Evolutionary conservation across 2,888 invertebrate species (phyloP).

Genomic region (Noctua pronuba): DNA sequence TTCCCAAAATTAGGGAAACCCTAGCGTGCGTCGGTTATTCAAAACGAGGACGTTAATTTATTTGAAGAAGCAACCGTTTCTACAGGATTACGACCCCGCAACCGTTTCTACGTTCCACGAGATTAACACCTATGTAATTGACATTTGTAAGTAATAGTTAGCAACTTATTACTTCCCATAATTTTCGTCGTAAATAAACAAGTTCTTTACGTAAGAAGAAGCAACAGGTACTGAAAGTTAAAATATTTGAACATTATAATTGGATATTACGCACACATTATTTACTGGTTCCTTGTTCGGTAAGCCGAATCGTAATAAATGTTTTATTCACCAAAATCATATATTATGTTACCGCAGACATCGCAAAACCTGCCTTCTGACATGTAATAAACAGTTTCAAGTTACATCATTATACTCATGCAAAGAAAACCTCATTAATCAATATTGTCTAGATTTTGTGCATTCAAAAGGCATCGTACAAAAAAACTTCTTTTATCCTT

Average conservation of each 20-base stretch:
- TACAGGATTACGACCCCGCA: background rate
- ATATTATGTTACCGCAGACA: conserved; percentile 28
- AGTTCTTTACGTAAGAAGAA: conserved; percentile 2
- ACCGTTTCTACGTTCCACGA: background rate
- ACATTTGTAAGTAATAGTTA: background rate
- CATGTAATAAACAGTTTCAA: conserved; percentile 20
- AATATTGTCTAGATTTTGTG: background rate
- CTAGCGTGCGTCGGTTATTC: background rate
- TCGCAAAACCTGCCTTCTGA: conserved; percentile 8
- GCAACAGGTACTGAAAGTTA: conserved; percentile 5
- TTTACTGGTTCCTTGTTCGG: conserved; percentile 36
- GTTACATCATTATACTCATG: background rate
- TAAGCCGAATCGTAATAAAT: conserved; percentile 34
- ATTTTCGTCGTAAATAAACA: conserved; percentile 11
- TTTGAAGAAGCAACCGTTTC: background rate
- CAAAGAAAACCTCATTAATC: background rate
- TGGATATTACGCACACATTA: conserved; percentile 42
- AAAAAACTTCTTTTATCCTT: background rate
- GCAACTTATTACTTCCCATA: background rate
- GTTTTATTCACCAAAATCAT: conserved; percentile 38
- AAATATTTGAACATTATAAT: conserved; percentile 39
- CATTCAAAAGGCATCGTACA: background rate
- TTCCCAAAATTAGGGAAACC: background rate
- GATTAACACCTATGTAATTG: conserved; percentile 3
- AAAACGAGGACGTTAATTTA: background rate